Evolutionary conservation across 2,797 vertebrate genomes (phyloP), one percentile per base, ranked within the genome.

Genomic region (Anableps anableps): DNA sequence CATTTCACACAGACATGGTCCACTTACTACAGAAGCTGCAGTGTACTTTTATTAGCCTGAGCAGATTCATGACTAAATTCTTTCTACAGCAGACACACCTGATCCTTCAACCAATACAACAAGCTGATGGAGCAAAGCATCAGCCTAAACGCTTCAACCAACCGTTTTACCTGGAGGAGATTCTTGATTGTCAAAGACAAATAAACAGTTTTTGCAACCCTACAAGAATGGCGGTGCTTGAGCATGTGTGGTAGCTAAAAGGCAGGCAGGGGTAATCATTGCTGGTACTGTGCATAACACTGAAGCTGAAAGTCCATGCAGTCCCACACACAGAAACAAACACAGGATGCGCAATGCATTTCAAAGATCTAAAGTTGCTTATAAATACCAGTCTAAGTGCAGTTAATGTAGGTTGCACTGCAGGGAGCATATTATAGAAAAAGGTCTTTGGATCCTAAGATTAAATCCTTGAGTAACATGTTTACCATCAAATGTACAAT

Each of bases 211-310:
- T 60, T 82, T 86, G 74, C 45, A n/a, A 74, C 76, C 71, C 75
- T 68, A 80, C 72, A 68, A 71, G 71, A 47, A 76, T 77, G 77
- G 83, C 81, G 82, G 88, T 88, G 85, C 83, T 79, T 86, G 43
- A 80, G 66, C 75, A 81, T 62, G 64, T 74, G 62, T 80, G 53
- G 48, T 53, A 74, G 81, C 81, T 34, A 34, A 34, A 60, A 78
- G 83, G 83, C 85, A 85, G 82, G 77, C 77, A 77, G 85, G 90
- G 80, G 89, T 90, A 86, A 90, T 91, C 79, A 53, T 82, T 75
- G 83, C 90, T 78, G 79, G 78, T 84, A 79, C 77, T 84, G 58
- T 68, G 83, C 47, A 50, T 77, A 81, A 60, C 79, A 78, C 45
- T 77, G 79, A 81, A 77, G 74, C 81, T 43, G 66, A 53, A 75